phyloP scores from a whole-genome alignment of 1,140 invertebrate genomes.

The Caerostris extrusa region DNA sequence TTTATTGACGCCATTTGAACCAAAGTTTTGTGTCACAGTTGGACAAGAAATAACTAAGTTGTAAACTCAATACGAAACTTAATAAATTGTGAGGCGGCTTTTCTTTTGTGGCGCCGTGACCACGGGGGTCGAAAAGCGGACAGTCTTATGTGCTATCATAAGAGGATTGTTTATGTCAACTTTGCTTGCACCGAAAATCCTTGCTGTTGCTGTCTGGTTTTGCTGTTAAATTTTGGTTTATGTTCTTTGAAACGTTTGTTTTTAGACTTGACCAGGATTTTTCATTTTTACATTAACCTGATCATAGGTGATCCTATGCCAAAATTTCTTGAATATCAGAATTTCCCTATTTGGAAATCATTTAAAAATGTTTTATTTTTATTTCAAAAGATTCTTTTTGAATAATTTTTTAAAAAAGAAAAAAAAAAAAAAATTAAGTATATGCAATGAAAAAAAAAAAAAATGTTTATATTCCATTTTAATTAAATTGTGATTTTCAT shows the following conservation, averaged over 20 bases:
- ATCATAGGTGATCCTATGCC: no score
- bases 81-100: constrained; percentile 4
- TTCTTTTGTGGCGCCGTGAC: constrained; percentile 13
- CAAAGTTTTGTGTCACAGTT: neutral
- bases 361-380: no score
- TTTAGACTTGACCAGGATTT: no score
- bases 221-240: neutral
- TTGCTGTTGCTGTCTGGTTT: neutral
- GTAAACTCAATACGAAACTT: constrained; percentile 8
- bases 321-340: no score
- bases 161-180: neutral
- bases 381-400: no score
- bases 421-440: no score
- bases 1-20: neutral
- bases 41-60: constrained; percentile 20
- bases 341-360: no score
- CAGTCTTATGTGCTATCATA: neutral
- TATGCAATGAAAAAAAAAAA: no score
- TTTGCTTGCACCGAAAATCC: neutral
- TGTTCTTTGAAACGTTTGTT: neutral
- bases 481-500: no score
- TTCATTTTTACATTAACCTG: no score
- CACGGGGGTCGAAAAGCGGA: constrained; percentile 7
- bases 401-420: no score
- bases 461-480: no score